Evolutionary conservation across 2,888 invertebrate species (phyloP), one percentile per base, ranked within the genome.

Genomic region (Euplagia quadripunctaria): DNA sequence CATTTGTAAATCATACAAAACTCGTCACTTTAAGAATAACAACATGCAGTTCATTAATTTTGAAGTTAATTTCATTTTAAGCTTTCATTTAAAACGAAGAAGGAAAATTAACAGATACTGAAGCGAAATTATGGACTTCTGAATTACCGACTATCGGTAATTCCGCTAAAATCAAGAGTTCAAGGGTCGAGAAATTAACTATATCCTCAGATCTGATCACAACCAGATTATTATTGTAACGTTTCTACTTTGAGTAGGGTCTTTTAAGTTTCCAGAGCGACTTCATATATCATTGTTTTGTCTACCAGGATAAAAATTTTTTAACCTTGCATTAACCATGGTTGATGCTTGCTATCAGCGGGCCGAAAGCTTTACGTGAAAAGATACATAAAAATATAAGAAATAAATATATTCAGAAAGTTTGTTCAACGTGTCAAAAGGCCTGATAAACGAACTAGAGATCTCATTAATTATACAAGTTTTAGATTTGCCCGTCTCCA

Each of bases 381-480:
- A 8, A n/a, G n/a, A 55, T 58, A 11, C n/a, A 58, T 58, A 20
- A 20, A 58, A 12, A 20, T 55, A n/a, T 14, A 31, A 1, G 31
- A 31, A n/a, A 55, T 20, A 58, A 58, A 55, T 12, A 20, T 58
- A 58, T 16, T 12, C 43, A 68, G 43, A 31, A 20, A 49, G 4
- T 46, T 46, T 20, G 7, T 31, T 51, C 49, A 51, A 66, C 16
- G 11, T 17, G 16, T 20, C 31, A 49, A 49, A 49, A 31, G 3
- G 14, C n/a, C 11, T 64, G 65, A 49, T 49, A 66, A 51, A 17
- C 31, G 31, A 31, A 49, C 8, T 51, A 49, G 31, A 31, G 31
- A 66, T 49, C 16, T 9, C 49, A 51, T 63, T 20, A 69, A 49
- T 51, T 42, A 70, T 17, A 7, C 61, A 72, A 64, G 46, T 52